These are phyloP conservation scores for Styela clava DNA, from an alignment of 23 tunicate genomes.

Conservation along the genomic window DNA sequence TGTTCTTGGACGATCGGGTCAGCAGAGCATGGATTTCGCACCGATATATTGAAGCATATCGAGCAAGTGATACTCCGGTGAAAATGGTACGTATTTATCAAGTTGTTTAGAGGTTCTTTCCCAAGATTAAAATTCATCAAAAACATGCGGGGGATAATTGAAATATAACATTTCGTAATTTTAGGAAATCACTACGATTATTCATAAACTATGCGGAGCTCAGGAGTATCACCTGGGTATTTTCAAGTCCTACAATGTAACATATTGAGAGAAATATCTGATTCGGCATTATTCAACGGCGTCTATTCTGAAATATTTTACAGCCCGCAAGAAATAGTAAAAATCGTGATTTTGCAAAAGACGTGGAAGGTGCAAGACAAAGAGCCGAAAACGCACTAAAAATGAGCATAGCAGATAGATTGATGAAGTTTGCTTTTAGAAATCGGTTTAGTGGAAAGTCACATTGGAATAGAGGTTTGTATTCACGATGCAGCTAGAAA, in stretches of 20 bases:
- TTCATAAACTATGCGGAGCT: too few species aligned
- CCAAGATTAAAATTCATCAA: too few species aligned
- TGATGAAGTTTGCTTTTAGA: background rate
- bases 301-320: background rate
- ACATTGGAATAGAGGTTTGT: constrained; percentile 19
- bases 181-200: too few species aligned
- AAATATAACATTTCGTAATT: too few species aligned
- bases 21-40: constrained; percentile 82
- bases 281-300: too few species aligned
- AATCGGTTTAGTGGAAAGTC: constrained; percentile 8
- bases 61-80: constrained; percentile 10
- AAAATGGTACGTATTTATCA: constrained; percentile 38
- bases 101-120: background rate
- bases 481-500: too few species aligned
- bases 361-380: constrained; percentile 5
- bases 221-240: too few species aligned
- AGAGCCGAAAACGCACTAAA: constrained; percentile 5
- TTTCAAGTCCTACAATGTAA: too few species aligned
- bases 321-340: background rate
- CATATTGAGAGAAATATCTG: too few species aligned
- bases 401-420: constrained; percentile 7
- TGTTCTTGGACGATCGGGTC: constrained; percentile 75
- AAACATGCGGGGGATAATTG: too few species aligned
- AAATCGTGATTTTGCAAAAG: constrained; percentile 5
- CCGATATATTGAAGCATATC: constrained; percentile 49